Evolutionary conservation across 2,113 vertebrate genomes (phyloP).

Genomic region (Caranx melampygus): DNA sequence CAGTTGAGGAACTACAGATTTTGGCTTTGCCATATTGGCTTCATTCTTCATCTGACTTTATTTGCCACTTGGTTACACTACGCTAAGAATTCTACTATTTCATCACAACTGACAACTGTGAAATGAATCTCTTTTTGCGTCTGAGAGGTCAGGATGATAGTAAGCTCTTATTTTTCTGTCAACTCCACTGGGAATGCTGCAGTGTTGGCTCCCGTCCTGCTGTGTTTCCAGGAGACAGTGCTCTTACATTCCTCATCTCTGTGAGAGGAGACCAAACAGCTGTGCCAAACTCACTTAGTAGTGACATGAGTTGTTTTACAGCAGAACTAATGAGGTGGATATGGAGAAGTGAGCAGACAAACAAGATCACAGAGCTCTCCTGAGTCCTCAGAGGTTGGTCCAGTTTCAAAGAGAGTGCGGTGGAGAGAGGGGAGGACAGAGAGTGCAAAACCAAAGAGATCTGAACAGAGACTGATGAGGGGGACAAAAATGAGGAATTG

Average conservation of each 20-base stretch:
- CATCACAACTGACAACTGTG: background rate
- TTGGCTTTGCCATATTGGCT: too few species aligned
- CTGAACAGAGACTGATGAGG: background rate
- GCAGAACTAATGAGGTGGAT: constrained; percentile 42
- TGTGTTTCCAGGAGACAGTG: background rate
- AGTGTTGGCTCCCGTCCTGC: background rate
- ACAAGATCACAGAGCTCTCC: constrained; percentile 33
- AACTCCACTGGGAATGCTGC: too few species aligned
- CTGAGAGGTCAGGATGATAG: background rate
- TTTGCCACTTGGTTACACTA: background rate
- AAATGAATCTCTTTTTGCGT: background rate
- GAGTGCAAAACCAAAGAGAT: background rate
- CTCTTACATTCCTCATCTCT: background rate
- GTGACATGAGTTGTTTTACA: constrained; percentile 43
- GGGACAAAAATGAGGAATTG: background rate
- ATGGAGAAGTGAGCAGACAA: constrained; percentile 10
- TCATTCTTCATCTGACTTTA: too few species aligned
- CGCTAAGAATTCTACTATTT: background rate
- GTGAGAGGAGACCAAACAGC: background rate
- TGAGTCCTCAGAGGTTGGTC: constrained; percentile 22
- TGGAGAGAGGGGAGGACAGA: background rate
- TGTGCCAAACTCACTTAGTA: constrained; percentile 15
- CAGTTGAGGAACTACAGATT: too few species aligned
- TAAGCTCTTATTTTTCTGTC: background rate
- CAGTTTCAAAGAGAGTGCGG: background rate